These are phyloP conservation scores for Crepidodera aurea DNA, from an alignment of 2,888 invertebrate species.

Conservation along the genomic window DNA sequence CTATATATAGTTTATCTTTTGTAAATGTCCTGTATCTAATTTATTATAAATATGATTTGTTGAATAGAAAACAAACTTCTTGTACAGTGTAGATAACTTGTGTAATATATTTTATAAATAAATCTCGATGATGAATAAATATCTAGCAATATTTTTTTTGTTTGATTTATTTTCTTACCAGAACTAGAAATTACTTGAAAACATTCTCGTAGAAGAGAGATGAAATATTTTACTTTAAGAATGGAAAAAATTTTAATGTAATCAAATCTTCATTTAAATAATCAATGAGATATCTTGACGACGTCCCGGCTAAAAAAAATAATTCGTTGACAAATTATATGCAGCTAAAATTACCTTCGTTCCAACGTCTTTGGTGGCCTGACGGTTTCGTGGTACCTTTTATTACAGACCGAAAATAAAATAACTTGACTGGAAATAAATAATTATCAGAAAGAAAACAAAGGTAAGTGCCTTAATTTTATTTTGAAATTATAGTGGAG, in stretches of 20 bases:
- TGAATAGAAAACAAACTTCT: constrained; percentile 54
- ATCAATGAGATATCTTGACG: too few species aligned
- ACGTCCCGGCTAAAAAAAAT: too few species aligned
- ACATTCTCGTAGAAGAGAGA: too few species aligned
- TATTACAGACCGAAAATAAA: background rate
- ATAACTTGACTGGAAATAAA: background rate
- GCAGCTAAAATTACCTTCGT: background rate
- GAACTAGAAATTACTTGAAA: too few species aligned
- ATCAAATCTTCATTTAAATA: too few species aligned
- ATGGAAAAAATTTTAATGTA: too few species aligned
- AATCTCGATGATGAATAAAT: constrained; percentile 58
- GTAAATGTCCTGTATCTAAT: constrained; percentile 57
- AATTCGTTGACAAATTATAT: background rate
- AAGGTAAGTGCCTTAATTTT: background rate
- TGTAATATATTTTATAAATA: constrained; percentile 65
- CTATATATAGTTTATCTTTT: constrained; percentile 60
- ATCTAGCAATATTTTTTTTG: constrained; percentile 53
- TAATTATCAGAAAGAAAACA: background rate
- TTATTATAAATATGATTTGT: constrained; percentile 51
- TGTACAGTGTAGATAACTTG: constrained; percentile 64
- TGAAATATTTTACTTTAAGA: too few species aligned
- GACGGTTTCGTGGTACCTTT: background rate
- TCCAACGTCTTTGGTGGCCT: constrained; percentile 1
- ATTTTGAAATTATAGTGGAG: too few species aligned
- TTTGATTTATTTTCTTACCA: background rate